These are phyloP conservation scores for Zosterops japonicus DNA, from an alignment of 2,113 vertebrate genomes.

Conservation along the genomic window DNA sequence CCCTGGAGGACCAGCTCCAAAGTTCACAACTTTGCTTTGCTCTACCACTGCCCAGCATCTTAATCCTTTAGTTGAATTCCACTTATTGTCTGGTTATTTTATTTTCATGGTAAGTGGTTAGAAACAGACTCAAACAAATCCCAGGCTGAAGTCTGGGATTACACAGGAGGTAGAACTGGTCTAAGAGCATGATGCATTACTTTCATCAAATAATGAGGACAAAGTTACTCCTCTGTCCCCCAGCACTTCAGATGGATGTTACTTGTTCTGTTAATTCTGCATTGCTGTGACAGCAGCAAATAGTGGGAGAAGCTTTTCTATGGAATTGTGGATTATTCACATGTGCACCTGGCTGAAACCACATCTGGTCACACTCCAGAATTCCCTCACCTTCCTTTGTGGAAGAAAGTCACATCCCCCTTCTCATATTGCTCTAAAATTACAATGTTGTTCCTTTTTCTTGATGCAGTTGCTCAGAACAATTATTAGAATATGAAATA, in stretches of 20 bases:
- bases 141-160: not conserved
- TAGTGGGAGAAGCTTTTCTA: not conserved
- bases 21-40: not conserved
- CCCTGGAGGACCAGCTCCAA: not conserved
- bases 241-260: not conserved
- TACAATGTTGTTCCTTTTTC: not conserved
- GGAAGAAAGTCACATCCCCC: not conserved
- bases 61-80: not conserved
- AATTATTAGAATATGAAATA: not conserved
- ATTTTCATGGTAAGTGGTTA: not conserved
- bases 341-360: not conserved
- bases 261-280: not conserved
- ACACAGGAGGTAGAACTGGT: not conserved
- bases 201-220: not conserved
- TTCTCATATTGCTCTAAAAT: not conserved
- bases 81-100: not conserved
- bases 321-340: not conserved
- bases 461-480: not conserved
- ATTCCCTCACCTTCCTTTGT: not conserved
- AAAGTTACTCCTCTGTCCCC: not conserved
- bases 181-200: not conserved
- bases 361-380: rapidly evolving
- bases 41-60: not conserved
- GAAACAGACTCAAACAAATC: not conserved
- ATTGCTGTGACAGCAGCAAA: not conserved